Evolutionary conservation across 2,113 vertebrate species (phyloP).

Genomic region (Periophthalmodon schlosseri): DNA sequence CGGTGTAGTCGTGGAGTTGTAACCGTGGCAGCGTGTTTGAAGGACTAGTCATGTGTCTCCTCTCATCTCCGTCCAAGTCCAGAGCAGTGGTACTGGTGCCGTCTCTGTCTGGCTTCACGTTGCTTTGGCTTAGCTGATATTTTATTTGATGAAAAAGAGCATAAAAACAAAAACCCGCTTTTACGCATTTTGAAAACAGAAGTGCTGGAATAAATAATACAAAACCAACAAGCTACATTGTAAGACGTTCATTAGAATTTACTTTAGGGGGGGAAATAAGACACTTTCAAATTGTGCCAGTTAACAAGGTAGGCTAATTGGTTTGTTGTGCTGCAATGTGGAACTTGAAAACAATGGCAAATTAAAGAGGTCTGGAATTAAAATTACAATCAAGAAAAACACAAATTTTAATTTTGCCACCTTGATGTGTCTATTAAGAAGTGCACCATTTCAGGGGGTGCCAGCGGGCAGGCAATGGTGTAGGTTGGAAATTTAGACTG

Average conservation of each 20-base stretch:
- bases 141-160: not conserved
- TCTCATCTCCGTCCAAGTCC: slow-evolving; percentile 54
- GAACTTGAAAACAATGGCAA: not conserved
- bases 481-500: too few relatives aligned
- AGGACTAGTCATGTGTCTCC: slow-evolving; percentile 50
- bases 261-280: not conserved
- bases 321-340: not conserved
- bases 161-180: not conserved
- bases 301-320: not conserved
- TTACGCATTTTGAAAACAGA: not conserved
- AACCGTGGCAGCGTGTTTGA: slow-evolving; percentile 44
- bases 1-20: slow-evolving; percentile 59
- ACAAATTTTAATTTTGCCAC: not conserved
- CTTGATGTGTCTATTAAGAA: not conserved
- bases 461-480: too few relatives aligned
- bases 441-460: not conserved
- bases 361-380: not conserved
- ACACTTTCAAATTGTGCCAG: not conserved
- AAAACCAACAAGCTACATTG: not conserved
- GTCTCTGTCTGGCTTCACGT: slow-evolving; percentile 38
- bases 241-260: not conserved
- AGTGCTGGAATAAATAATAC: not conserved
- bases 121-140: slow-evolving; percentile 16
- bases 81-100: slow-evolving; percentile 34
- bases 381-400: not conserved